A percentile compares a stretch with the other conserved stretches of the same genome.
These are phyloP conservation scores for Cynaeus angustus DNA, from an alignment of 2,888 invertebrate species.

Conservation along the genomic window DNA sequence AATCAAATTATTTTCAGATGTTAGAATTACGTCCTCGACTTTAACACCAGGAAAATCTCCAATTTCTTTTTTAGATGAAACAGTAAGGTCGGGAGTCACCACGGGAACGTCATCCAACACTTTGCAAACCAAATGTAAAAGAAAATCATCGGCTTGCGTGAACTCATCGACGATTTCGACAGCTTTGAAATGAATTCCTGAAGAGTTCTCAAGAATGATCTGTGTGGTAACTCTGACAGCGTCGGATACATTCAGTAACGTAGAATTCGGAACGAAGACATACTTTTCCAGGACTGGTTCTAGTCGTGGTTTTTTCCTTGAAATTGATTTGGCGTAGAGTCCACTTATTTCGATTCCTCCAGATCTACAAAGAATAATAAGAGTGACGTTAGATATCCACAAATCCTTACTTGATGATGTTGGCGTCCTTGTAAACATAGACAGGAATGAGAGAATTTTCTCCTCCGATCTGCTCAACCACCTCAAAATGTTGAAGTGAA, in stretches of 20 bases:
- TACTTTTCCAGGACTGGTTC: too few relatives aligned
- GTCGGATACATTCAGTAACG: conserved; percentile 50
- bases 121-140: conserved; percentile 17
- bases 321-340: too few relatives aligned
- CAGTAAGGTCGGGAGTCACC: conserved; percentile 12
- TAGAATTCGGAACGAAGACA: conserved; percentile 77
- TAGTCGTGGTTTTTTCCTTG: too few relatives aligned
- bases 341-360: too few relatives aligned
- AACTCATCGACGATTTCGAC: conserved; percentile 69
- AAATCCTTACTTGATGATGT: conserved; percentile 54
- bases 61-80: conserved; percentile 21
- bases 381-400: too few relatives aligned
- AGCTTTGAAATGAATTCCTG: too few relatives aligned
- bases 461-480: conserved; percentile 55
- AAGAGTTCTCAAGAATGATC: conserved; percentile 81
- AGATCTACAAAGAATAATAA: too few relatives aligned
- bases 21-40: conserved; percentile 63
- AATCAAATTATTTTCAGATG: background rate
- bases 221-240: conserved; percentile 78
- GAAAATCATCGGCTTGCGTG: conserved; percentile 2
- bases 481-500: conserved; percentile 66
- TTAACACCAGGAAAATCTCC: conserved; percentile 41
- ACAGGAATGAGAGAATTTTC: conserved; percentile 50
- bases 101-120: conserved; percentile 27
- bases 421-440: conserved; percentile 71